These are phyloP conservation scores for Cantharis rustica DNA, from an alignment of 2,888 invertebrate genomes.

Conservation along the genomic window DNA sequence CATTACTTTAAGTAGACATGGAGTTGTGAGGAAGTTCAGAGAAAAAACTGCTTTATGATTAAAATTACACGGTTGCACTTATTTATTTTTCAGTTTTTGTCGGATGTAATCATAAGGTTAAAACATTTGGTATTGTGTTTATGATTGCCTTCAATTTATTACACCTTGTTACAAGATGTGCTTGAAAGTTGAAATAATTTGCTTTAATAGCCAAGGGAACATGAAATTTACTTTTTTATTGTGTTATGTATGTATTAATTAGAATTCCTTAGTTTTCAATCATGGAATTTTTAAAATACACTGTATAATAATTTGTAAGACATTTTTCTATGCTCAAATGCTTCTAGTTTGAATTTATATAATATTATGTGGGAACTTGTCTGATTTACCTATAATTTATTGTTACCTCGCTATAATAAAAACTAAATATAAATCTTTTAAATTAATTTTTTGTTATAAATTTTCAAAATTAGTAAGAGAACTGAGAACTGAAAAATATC, in stretches of 20 bases:
- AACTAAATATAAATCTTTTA: neutral
- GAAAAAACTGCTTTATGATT: neutral
- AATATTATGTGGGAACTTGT: neutral
- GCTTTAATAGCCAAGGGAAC: neutral
- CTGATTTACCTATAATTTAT: neutral
- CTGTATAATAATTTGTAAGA: too few species aligned
- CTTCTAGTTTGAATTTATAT: neutral
- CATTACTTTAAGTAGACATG: neutral
- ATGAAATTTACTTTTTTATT: too few species aligned
- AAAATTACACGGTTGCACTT: neutral
- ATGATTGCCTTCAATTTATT: conserved; percentile 23
- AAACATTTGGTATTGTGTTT: conserved; percentile 21
- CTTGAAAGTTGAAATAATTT: neutral
- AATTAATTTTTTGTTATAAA: neutral
- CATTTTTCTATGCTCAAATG: neutral
- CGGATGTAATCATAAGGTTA: conserved; percentile 14
- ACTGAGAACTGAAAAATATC: neutral
- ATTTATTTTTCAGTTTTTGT: conserved; percentile 2
- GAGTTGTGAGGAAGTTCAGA: neutral
- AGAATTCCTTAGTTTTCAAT: too few species aligned
- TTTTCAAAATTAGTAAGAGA: neutral
- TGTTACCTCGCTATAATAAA: neutral
- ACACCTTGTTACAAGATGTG: neutral
- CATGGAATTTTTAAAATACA: too few species aligned
- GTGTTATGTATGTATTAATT: too few species aligned